A percentile compares a stretch with the other conserved stretches of the same genome.
Evolutionary conservation across 1,140 invertebrate species (phyloP).

Genomic region (Drosophila yakuba): DNA sequence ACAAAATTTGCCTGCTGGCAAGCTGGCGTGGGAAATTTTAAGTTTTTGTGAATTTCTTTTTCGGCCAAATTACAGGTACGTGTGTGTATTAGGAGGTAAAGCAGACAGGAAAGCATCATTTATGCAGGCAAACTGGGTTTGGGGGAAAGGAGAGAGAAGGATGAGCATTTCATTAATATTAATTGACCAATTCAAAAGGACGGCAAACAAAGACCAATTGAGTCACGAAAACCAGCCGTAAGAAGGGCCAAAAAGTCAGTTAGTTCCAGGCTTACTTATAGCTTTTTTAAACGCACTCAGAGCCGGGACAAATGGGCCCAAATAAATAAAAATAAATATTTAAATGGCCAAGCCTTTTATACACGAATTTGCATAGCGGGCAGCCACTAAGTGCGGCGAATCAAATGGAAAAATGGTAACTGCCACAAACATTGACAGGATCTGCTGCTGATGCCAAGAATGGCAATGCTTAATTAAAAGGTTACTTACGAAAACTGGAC

Average conservation of each 20-base stretch:
- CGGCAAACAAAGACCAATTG: conserved; percentile 42
- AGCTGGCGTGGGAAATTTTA: conserved; percentile 13
- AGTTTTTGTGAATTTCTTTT: conserved; percentile 18
- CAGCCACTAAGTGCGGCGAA: conserved; percentile 1
- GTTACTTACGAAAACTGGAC: not conserved
- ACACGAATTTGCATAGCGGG: conserved; percentile 5
- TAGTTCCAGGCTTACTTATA: conserved; percentile 50
- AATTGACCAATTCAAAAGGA: conserved; percentile 77
- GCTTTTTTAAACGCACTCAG: conserved; percentile 28
- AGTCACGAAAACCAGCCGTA: conserved; percentile 32
- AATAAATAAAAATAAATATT: conserved; percentile 55
- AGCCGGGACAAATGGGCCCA: conserved; percentile 25
- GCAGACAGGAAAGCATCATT: conserved; percentile 38
- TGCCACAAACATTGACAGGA: conserved; percentile 18
- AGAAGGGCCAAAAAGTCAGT: conserved; percentile 53
- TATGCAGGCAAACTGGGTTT: conserved; percentile 39
- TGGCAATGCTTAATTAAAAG: conserved; percentile 59
- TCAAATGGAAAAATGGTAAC: conserved; percentile 18
- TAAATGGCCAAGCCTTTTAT: conserved; percentile 49
- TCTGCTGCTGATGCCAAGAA: conserved; percentile 27
- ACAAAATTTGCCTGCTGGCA: conserved; percentile 36
- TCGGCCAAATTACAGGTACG: conserved; percentile 14
- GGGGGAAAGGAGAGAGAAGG: not conserved
- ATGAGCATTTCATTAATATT: conserved; percentile 76
- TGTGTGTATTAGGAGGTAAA: conserved; percentile 10